phyloP scores from a whole-genome alignment of 2,888 invertebrate genomes.

The Protophormia terraenovae region DNA sequence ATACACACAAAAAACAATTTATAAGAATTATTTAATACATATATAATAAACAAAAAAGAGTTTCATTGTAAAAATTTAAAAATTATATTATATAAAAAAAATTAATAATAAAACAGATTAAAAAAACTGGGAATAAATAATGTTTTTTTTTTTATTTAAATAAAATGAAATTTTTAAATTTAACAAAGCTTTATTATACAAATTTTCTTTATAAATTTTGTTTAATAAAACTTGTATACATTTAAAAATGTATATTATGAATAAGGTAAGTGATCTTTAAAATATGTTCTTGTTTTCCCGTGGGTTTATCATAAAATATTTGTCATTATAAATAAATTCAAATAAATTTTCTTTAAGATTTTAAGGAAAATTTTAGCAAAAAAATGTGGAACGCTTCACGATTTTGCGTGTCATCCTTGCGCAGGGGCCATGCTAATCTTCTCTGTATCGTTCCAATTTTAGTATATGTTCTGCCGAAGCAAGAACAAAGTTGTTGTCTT shows the following conservation, averaged over 20 bases:
- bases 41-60: constrained; percentile 41
- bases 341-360: too few relatives aligned
- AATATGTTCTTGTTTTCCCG: too few relatives aligned
- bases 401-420: constrained; percentile 97
- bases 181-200: too few relatives aligned
- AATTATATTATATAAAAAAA: constrained; percentile 42
- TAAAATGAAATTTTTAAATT: too few relatives aligned
- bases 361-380: constrained; percentile 71
- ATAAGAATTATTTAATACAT: neutral
- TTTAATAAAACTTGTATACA: too few relatives aligned
- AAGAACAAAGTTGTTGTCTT: constrained; percentile 79
- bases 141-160: too few relatives aligned
- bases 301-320: too few relatives aligned
- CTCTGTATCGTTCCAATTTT: constrained; percentile 97
- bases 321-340: too few relatives aligned
- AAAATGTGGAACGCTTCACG: constrained; percentile 89
- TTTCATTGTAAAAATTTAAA: constrained; percentile 34
- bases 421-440: constrained; percentile 96
- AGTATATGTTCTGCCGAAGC: constrained; percentile 92
- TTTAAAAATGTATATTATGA: too few relatives aligned
- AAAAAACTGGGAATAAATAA: constrained; percentile 50
- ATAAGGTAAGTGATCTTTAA: too few relatives aligned
- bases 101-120: constrained; percentile 42
- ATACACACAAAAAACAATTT: constrained; percentile 23
- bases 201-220: too few relatives aligned